Evolutionary conservation across 2,888 invertebrate genomes (phyloP).

Genomic region (Pseudococcus jackbeardsleyi): DNA sequence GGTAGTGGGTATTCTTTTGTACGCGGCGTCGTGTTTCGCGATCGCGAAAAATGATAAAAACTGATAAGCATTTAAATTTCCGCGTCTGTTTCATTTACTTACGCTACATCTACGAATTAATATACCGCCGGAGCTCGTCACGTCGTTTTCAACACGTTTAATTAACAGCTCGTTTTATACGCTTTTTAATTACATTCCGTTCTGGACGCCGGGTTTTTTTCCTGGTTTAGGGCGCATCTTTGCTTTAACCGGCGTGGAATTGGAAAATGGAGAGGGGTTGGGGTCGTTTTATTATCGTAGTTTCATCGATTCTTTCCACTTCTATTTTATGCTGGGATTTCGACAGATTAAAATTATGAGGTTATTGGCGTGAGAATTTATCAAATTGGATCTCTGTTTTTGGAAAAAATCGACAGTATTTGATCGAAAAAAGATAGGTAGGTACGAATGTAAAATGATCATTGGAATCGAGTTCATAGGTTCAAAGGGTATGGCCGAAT

Average conservation of each 20-base stretch:
- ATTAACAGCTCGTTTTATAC: slow-evolving; percentile 1
- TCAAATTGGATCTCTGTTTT: too few species aligned
- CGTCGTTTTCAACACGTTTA: slow-evolving; percentile 8
- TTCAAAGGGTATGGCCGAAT: too few species aligned
- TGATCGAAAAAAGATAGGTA: too few species aligned
- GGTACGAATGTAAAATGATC: too few species aligned
- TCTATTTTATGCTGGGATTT: too few species aligned
- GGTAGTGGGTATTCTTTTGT: not conserved
- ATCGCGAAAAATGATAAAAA: slow-evolving; percentile 32
- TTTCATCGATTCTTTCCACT: too few species aligned
- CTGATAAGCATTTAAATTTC: slow-evolving; percentile 38
- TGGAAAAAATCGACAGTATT: too few species aligned
- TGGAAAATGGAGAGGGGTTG: not conserved
- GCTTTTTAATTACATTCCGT: slow-evolving; percentile 7
- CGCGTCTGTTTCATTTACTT: slow-evolving; percentile 14
- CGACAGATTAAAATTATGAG: too few species aligned
- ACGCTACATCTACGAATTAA: not conserved
- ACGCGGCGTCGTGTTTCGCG: not conserved
- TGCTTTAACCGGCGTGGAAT: not conserved
- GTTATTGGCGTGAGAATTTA: too few species aligned
- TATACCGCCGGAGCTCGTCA: not conserved
- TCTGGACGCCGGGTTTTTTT: not conserved
- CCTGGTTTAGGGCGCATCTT: not conserved
- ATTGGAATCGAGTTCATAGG: too few species aligned
- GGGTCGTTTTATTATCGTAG: not conserved